phyloP scores from a whole-genome alignment of 1,140 invertebrate genomes.

The Hydropsyche tenuis region DNA sequence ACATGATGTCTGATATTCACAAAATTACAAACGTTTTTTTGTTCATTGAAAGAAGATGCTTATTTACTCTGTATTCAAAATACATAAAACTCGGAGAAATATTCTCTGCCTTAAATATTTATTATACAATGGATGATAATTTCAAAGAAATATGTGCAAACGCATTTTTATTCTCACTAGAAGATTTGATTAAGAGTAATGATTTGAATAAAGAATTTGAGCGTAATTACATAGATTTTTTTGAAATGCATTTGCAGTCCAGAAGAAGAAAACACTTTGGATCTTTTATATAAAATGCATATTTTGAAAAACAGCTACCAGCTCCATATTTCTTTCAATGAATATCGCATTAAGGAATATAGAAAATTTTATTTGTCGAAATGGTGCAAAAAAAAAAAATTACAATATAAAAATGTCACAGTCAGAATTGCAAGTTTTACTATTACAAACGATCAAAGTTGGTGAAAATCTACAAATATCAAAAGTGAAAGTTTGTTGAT shows the following conservation, averaged over 20 bases:
- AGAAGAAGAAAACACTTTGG: slow-evolving; percentile 28
- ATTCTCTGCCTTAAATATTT: slow-evolving; percentile 38
- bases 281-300: slow-evolving; percentile 40
- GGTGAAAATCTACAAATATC: slow-evolving; percentile 35
- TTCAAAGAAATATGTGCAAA: slow-evolving; percentile 41
- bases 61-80: slow-evolving; percentile 43
- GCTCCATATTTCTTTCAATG: slow-evolving; percentile 39
- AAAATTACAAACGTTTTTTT: slow-evolving; percentile 46
- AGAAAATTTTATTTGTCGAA: slow-evolving; percentile 37
- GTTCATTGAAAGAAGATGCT: slow-evolving; percentile 42
- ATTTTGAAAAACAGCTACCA: slow-evolving; percentile 45
- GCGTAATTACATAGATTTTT: slow-evolving; percentile 45
- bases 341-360: slow-evolving; percentile 42
- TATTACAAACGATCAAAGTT: slow-evolving; percentile 31
- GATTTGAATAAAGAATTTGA: slow-evolving; percentile 22
- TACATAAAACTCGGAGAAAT: slow-evolving; percentile 39
- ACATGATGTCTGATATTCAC: slow-evolving; percentile 46
- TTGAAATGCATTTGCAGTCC: slow-evolving; percentile 34
- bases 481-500: slow-evolving; percentile 40
- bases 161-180: slow-evolving; percentile 36
- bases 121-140: slow-evolving; percentile 32
- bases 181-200: slow-evolving; percentile 36
- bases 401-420: background rate
- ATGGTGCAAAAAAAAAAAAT: slow-evolving; percentile 41
- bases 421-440: slow-evolving; percentile 10